Base-by-base conservation (phyloP, 2,113 vertebrate genomes). In the Zapus hudsonius region DNA sequence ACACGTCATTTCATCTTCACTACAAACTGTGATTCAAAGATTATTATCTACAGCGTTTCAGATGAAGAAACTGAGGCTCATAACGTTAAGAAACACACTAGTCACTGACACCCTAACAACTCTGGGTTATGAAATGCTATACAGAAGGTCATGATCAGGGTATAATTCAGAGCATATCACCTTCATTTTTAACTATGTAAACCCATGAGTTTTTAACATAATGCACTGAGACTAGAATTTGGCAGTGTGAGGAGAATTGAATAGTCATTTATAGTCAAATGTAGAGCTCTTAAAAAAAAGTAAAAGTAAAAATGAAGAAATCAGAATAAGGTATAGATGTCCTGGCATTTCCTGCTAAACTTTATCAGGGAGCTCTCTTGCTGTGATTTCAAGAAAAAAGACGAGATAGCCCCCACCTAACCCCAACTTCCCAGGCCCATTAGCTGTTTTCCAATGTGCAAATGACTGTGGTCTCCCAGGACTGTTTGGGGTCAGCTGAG, bases 401-500 rank as follows among this genome's bases (percentile, higher is more conserved):
- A 2, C 57, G 79, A 11, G 2, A 47, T 55, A 29, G 20, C 57
- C 2, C 70, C 78, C 17, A 38, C 69, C 31, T 38, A 74, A 70
- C 59, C 90, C 82, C 42, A 61, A 81, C 61, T 67, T 85, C 80
- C 76, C 66, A 17, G 61, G 61, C 67, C 93, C 94, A 85, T 96
- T 83, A 95, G 90, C 94, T 95, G 55, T 85, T 96, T 92, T 82
- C 90, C 81, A 1, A 91, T 42, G 89, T 89, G 95, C 84, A 82
- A 90, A 95, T 90, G 86, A 87, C 44, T 94, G 40, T 22, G 20
- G 76, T 78, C 90, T 89, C 83, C 16, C 59, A 96, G 83, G 87
- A 57, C 76, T 75, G 29, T 70, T 87, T 55, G 75, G 66, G 69
- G 86, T 94, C 88, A 73, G 80, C 79, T 91, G 95, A 95, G 93